A percentile compares a stretch with the other conserved stretches of the same genome.
These are phyloP conservation scores for Trichomycterus rosablanca DNA, from an alignment of 2,113 vertebrate species.

Conservation along the genomic window DNA sequence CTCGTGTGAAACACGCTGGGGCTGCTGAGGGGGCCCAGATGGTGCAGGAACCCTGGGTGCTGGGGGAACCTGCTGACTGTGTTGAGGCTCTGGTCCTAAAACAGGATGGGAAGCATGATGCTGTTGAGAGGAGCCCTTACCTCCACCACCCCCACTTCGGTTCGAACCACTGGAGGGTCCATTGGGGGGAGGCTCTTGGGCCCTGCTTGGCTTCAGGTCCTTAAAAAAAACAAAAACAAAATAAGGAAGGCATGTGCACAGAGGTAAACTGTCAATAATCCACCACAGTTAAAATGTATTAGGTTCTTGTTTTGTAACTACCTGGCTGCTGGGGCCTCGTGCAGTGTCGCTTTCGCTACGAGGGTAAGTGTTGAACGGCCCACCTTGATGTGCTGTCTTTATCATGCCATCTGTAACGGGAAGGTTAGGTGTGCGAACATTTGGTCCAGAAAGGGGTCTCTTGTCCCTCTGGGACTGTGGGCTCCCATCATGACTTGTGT, in stretches of 20 bases:
- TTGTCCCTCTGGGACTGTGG: conserved; percentile 82
- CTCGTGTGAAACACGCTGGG: conserved; percentile 89
- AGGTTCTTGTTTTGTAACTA: conserved; percentile 47
- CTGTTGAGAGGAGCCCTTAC: conserved; percentile 53
- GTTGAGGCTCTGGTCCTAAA: conserved; percentile 51
- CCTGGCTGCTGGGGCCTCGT: conserved; percentile 73
- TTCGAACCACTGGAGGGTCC: conserved; percentile 60
- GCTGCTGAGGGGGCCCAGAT: conserved; percentile 54
- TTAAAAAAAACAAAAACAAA: conserved; percentile 10
- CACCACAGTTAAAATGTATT: not conserved
- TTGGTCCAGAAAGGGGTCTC: conserved; percentile 84
- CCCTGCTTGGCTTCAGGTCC: conserved; percentile 57
- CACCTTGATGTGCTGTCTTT: conserved; percentile 73
- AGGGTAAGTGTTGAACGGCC: conserved; percentile 91
- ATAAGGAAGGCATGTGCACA: not conserved
- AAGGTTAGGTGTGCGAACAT: conserved; percentile 76
- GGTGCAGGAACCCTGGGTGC: conserved; percentile 60
- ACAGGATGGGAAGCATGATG: conserved; percentile 67
- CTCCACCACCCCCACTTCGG: conserved; percentile 32
- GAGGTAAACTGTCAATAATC: not conserved
- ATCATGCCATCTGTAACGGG: conserved; percentile 63
- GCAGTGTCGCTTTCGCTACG: conserved; percentile 77
- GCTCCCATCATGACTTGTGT: conserved; percentile 59
- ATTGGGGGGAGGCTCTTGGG: conserved; percentile 66
- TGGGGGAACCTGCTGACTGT: conserved; percentile 55